These are phyloP conservation scores for Agrypnus murinus DNA, from an alignment of 2,888 invertebrate species.

Conservation along the genomic window DNA sequence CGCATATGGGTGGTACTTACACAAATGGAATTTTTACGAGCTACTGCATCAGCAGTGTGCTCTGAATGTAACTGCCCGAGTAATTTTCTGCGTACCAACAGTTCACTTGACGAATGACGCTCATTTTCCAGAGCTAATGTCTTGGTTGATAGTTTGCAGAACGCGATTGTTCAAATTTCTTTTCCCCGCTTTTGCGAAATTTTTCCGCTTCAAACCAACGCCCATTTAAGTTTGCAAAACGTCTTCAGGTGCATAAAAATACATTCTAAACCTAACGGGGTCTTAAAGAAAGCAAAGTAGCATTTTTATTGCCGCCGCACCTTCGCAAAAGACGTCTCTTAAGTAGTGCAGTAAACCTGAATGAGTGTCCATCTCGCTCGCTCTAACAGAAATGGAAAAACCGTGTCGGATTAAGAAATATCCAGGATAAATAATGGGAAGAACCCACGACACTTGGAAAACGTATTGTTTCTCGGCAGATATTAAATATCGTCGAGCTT, in stretches of 20 bases:
- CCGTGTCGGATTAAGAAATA: constrained; percentile 59
- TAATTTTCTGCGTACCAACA: constrained; percentile 42
- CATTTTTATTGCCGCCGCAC: constrained; percentile 40
- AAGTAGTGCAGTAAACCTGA: constrained; percentile 45
- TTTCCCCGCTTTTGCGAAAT: not conserved
- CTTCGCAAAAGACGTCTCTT: constrained; percentile 38
- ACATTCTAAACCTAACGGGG: constrained; percentile 19
- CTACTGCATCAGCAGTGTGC: constrained; percentile 45
- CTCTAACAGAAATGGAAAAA: constrained; percentile 56
- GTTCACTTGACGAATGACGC: constrained; percentile 33
- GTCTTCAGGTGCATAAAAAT: constrained; percentile 21
- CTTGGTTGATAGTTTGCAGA: constrained; percentile 11
- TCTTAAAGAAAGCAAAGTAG: constrained; percentile 19
- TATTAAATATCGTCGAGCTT: constrained; percentile 57
- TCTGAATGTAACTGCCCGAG: constrained; percentile 45
- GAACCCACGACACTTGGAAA: constrained; percentile 51
- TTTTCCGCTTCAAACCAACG: too few species aligned
- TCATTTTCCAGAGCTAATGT: constrained; percentile 29
- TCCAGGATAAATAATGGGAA: constrained; percentile 55
- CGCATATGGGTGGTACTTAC: constrained; percentile 50
- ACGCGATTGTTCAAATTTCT: constrained; percentile 12
- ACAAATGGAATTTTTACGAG: constrained; percentile 58
- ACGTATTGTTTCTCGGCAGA: constrained; percentile 56
- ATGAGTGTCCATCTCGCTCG: constrained; percentile 47
- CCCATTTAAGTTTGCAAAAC: not conserved